These are phyloP conservation scores for Myotis daubentonii DNA, from an alignment of 2,797 vertebrate genomes.

Conservation along the genomic window DNA sequence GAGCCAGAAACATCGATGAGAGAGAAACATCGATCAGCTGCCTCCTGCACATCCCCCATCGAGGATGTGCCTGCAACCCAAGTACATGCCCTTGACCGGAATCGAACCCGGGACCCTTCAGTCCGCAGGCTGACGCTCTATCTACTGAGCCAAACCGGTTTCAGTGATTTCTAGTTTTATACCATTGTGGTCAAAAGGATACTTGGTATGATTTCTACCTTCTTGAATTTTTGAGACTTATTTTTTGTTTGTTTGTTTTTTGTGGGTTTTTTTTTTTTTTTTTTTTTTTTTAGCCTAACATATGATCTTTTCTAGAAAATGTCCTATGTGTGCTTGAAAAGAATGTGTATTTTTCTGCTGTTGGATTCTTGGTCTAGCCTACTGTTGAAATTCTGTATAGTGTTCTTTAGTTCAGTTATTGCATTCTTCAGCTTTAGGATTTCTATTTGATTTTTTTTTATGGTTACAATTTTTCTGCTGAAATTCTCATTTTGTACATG, in stretches of 20 bases:
- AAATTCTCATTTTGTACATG: not conserved
- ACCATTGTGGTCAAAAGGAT: not conserved
- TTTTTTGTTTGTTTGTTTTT: not conserved
- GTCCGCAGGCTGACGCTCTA: too few species aligned
- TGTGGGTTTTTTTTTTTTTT: not conserved
- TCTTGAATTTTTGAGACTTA: not conserved
- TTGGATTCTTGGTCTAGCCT: not conserved
- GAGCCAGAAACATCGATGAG: too few species aligned
- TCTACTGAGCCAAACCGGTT: too few species aligned
- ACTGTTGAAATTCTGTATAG: not conserved
- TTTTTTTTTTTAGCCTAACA: not conserved
- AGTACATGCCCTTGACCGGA: too few species aligned
- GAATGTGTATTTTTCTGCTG: not conserved
- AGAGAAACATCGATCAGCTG: too few species aligned
- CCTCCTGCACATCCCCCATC: too few species aligned
- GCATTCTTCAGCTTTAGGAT: not conserved
- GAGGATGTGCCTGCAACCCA: too few species aligned
- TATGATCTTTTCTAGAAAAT: not conserved
- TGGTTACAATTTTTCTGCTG: not conserved
- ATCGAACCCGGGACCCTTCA: too few species aligned
- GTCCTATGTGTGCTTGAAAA: not conserved
- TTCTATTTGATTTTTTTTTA: slow-evolving; percentile 14
- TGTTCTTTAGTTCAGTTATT: not conserved
- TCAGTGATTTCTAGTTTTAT: not conserved
- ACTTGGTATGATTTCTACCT: not conserved